phyloP scores from a whole-genome alignment of 2,797 vertebrate species.

The Emydoidea blandingii region DNA sequence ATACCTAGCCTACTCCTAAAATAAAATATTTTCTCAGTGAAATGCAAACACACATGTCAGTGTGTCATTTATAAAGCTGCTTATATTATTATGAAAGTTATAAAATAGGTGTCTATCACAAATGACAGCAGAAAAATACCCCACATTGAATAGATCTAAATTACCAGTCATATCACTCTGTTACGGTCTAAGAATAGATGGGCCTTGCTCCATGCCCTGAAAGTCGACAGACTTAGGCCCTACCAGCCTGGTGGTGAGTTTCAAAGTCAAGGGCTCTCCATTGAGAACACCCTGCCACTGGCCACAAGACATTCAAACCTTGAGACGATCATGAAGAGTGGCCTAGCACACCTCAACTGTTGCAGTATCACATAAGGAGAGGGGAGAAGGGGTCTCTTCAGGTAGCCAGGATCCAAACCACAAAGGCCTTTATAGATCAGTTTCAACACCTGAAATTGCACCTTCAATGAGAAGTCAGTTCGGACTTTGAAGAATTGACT shows the following conservation, averaged over 20 bases:
- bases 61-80: too few species aligned
- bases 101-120: too few species aligned
- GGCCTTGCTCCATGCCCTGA: background rate
- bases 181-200: background rate
- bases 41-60: too few species aligned
- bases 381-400: background rate
- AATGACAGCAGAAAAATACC: too few species aligned
- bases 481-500: background rate
- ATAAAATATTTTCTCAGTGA: too few species aligned
- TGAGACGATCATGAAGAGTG: background rate
- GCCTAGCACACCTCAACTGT: background rate
- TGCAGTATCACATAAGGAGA: background rate
- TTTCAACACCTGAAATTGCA: accelerated
- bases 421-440: background rate
- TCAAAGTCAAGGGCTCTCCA: accelerated
- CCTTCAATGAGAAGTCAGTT: accelerated
- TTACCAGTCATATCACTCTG: too few species aligned
- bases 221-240: background rate
- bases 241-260: accelerated
- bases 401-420: background rate
- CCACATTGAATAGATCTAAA: too few species aligned
- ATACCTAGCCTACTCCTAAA: too few species aligned
- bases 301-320: too few species aligned
- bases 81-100: too few species aligned
- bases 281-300: background rate